Conservation (phyloP, 2,888 invertebrate genomes). For the Ernsta delagoae region DNA sequence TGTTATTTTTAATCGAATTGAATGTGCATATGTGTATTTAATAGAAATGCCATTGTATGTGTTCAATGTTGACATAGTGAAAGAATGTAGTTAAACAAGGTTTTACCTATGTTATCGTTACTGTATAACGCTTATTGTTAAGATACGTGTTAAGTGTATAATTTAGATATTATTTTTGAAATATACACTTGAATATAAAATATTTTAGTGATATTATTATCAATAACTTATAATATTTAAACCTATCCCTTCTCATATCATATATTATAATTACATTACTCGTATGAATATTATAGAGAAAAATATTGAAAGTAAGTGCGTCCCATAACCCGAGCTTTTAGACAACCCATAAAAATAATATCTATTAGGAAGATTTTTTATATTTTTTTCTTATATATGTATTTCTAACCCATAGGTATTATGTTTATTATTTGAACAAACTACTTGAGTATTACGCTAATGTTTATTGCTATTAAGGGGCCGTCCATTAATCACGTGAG, state of each 20-base stretch:
- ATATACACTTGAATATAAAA: not conserved
- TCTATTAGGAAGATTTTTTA: too few species aligned
- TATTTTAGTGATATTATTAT: not conserved
- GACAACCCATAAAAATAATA: constrained; percentile 1
- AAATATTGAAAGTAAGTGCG: not conserved
- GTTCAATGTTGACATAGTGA: constrained; percentile 56
- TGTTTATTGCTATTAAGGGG: too few species aligned
- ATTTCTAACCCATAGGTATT: too few species aligned
- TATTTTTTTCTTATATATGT: too few species aligned
- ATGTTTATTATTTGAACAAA: too few species aligned
- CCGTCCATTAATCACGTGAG: too few species aligned
- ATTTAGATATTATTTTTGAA: not conserved
- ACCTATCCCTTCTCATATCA: not conserved
- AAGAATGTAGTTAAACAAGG: constrained; percentile 19
- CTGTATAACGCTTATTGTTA: constrained; percentile 15
- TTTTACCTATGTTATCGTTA: constrained; percentile 13
- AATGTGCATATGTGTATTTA: constrained; percentile 49
- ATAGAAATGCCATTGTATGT: constrained; percentile 66
- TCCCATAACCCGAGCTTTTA: constrained; percentile 31
- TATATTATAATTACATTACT: too few species aligned
- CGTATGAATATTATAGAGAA: not conserved
- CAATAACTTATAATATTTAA: not conserved
- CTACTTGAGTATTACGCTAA: too few species aligned
- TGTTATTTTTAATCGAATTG: constrained; percentile 41
- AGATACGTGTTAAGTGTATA: constrained; percentile 7